Evolutionary conservation across 2,888 invertebrate genomes (phyloP), one percentile per base, ranked within the genome.

Genomic region (Callyntrura guangdongensis): DNA sequence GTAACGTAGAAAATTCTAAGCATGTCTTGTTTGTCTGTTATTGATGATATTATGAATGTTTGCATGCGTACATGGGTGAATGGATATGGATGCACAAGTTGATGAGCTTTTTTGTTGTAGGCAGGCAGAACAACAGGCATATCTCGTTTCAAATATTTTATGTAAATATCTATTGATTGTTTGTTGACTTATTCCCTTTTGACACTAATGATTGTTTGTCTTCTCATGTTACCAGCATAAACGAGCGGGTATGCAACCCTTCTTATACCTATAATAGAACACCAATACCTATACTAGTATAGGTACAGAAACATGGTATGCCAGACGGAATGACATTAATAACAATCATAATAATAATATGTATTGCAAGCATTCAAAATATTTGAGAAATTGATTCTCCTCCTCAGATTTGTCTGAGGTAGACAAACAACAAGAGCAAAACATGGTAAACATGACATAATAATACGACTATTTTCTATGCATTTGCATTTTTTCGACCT

Each of bases 191-290:
- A 83, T 84, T 89, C 84, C 74, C 77, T 84, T 77, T 84, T 89
- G 89, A 89, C 89, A 89, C 89, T 89, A 89, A 89, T 89, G 89
- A 89, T 84, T 89, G 79, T 69, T 84, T 89, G 64, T 74, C 72
- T 84, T 89, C 67, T 83, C 12, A 67, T 67, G 69, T 25, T 69
- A 56, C 82, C n/a, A 22, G 64, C 45, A 36, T n/a, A 2, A 22
- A 77, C 49, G 49, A 61, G n/a, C 20, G 77, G 3, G 12, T 22
- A 22, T n/a, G 20, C 74, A 72, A 12, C 22, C 74, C 36, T 47
- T 22, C 72, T 20, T 5, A 36, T 1, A 69, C 2, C 53, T 53
- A 53, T n/a, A n/a, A n/a, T n/a, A n/a, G n/a, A n/a, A n/a, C n/a
- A n/a, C n/a, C n/a, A n/a, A n/a, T n/a, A n/a, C n/a, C n/a, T n/a